A percentile compares a stretch with the other conserved stretches of the same genome.
Evolutionary conservation across 2,888 invertebrate species (phyloP).

Genomic region (Amphipoea lucens): DNA sequence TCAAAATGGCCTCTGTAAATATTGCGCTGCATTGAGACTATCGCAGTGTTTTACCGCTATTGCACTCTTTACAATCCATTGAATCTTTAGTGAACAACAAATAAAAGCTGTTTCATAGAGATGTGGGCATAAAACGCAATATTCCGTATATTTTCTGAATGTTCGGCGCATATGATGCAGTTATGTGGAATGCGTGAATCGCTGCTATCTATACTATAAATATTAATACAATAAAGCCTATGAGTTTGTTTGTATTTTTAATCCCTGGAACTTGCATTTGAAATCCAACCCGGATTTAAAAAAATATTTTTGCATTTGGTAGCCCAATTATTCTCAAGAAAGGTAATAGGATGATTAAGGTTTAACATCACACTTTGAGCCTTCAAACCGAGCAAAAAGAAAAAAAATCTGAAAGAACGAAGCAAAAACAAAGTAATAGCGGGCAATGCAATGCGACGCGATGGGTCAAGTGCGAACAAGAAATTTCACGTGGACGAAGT

Average conservation of each 20-base stretch:
- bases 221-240: background rate
- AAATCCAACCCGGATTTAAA: too few species aligned
- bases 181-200: conserved; percentile 63
- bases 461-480: too few species aligned
- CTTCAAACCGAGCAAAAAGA: too few species aligned
- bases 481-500: too few species aligned
- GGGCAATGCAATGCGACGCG: background rate
- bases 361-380: background rate
- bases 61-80: conserved; percentile 85
- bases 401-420: too few species aligned
- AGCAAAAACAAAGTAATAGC: background rate
- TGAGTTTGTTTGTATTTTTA: background rate
- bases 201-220: conserved; percentile 20
- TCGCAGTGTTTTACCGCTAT: conserved; percentile 77
- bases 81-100: conserved; percentile 80
- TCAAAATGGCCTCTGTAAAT: conserved; percentile 69
- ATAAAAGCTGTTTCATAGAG: conserved; percentile 76
- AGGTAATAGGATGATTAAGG: background rate
- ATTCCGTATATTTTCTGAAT: conserved; percentile 75
- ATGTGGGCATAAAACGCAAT: conserved; percentile 76
- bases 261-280: background rate
- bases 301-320: too few species aligned
- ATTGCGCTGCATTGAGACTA: conserved; percentile 71
- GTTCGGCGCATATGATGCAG: conserved; percentile 60
- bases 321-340: background rate